These are phyloP conservation scores for Octomys mimax DNA, from an alignment of 2,797 vertebrate genomes.

Conservation along the genomic window DNA sequence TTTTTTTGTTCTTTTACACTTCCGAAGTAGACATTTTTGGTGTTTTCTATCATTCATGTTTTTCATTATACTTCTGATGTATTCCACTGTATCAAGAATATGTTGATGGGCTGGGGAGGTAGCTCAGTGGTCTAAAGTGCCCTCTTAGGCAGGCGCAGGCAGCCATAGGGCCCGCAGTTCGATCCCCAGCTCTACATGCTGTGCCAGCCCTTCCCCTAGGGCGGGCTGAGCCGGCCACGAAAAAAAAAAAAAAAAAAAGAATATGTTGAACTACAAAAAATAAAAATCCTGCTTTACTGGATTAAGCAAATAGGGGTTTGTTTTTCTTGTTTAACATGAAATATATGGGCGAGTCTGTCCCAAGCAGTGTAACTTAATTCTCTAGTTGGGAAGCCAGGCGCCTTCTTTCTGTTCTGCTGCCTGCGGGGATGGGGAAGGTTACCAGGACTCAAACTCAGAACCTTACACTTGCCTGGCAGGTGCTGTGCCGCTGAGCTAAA, in stretches of 20 bases:
- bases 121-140: no score
- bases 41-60: conserved; percentile 41
- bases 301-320: not conserved
- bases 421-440: not conserved
- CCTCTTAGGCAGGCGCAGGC: no score
- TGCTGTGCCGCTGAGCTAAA: no score
- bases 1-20: not conserved
- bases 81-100: not conserved
- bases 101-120: not conserved
- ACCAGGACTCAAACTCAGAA: no score
- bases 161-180: no score
- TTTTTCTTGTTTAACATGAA: conserved; percentile 14
- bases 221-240: no score
- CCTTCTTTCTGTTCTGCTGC: not conserved
- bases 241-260: not conserved
- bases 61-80: conserved; percentile 22
- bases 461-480: no score
- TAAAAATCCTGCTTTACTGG: not conserved
- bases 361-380: not conserved
- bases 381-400: not conserved
- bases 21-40: not conserved
- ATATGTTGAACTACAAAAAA: conserved; percentile 3
- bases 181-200: no score
- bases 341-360: not conserved
- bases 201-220: no score